Evolutionary conservation across 2,888 invertebrate species (phyloP), one percentile per base, ranked within the genome.

Genomic region (Morpho achilles): DNA sequence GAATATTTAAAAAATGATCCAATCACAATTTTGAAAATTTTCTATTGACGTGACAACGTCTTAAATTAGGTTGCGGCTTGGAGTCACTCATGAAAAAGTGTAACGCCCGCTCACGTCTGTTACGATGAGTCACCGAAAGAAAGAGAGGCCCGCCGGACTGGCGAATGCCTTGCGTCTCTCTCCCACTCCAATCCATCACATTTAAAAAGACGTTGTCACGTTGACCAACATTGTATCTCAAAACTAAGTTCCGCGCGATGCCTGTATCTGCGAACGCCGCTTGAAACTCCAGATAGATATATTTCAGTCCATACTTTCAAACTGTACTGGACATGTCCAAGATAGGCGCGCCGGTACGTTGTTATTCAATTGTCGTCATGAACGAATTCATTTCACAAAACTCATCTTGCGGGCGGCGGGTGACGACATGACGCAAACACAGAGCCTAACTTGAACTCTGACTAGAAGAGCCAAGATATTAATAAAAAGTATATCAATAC

Each of bases 321-420:
- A 69, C 59, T 69, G 62, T 63, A 64, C 62, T 63, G 60, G 64
- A 66, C 67, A 62, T 67, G 67, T 71, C 69, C 73, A 77, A 76
- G 77, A 75, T 76, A 76, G 72, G 71, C 69, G 67, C 69, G 67
- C 64, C 58, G 61, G 61, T 58, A 66, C 58, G 61, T 59, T 58
- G 66, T 72, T 74, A 77, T 80, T 80, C 84, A 82, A 84, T 83
- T 84, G 84, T 84, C 74, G 72, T 72, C 65, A 74, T 69, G 74
- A 84, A 84, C 86, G 85, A 87, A 88, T 87, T 87, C 87, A 87
- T 88, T 85, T 77, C 84, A 84, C 86, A 85, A 84, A 88, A 88
- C 86, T 88, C 88, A 86, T 87, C 88, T 87, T 86, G 77, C 76
- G 80, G 78, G 75, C 82, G 74, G 71, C 74, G 72, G 74, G 71